These are phyloP conservation scores for Cheilosia urbana DNA, from an alignment of 2,888 invertebrate species.

Conservation along the genomic window DNA sequence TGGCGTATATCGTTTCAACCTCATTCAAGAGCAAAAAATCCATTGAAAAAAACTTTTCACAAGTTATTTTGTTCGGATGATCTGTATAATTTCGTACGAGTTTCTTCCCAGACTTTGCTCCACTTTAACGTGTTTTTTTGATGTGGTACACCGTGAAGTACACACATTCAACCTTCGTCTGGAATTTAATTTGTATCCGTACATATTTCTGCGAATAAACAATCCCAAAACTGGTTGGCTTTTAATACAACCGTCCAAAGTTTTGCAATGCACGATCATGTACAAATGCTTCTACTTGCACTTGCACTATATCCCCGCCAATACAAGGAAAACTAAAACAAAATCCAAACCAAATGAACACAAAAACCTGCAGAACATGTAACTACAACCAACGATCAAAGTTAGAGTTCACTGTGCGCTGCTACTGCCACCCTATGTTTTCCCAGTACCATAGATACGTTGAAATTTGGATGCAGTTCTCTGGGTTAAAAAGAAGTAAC, in stretches of 20 bases:
- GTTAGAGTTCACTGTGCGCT: conserved; percentile 54
- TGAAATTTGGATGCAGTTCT: neutral
- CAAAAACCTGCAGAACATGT: conserved; percentile 64
- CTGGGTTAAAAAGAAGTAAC: neutral
- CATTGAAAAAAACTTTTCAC: too few relatives aligned
- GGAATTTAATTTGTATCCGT: conserved; percentile 20
- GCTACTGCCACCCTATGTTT: conserved; percentile 41
- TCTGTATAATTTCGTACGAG: conserved; percentile 3
- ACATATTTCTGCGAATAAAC: conserved; percentile 21
- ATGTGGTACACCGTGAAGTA: conserved; percentile 2
- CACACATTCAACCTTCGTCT: conserved; percentile 32
- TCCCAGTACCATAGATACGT: neutral
- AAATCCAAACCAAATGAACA: conserved; percentile 29
- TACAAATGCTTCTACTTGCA: conserved; percentile 35
- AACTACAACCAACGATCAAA: conserved; percentile 26
- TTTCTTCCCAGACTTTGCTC: conserved; percentile 4
- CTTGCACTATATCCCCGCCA: conserved; percentile 7
- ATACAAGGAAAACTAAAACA: conserved; percentile 30
- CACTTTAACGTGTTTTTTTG: conserved; percentile 3
- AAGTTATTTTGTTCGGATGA: neutral
- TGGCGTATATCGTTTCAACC: too few relatives aligned
- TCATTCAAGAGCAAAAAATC: too few relatives aligned
- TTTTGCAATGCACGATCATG: conserved; percentile 33
- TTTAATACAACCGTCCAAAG: conserved; percentile 51
- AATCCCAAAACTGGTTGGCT: conserved; percentile 60